Conservation (phyloP, 2,113 vertebrate species). For the Speoplatyrhinus poulsoni region DNA sequence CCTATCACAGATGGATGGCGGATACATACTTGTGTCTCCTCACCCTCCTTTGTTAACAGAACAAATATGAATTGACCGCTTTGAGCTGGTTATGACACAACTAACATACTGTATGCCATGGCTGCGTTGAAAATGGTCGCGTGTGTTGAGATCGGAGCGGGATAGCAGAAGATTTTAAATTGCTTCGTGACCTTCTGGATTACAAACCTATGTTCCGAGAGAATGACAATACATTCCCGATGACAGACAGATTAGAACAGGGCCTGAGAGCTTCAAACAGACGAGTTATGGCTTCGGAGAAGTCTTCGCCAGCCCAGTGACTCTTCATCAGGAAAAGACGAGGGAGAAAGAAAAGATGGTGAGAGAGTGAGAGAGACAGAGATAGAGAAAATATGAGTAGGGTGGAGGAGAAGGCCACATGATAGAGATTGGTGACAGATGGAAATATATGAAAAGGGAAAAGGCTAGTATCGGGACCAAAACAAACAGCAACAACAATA, state of each 20-base stretch:
- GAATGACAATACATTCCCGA: slow-evolving; percentile 38
- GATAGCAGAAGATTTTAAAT: slow-evolving; percentile 35
- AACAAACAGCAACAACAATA: not conserved
- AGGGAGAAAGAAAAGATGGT: slow-evolving; percentile 36
- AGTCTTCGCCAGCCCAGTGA: slow-evolving; percentile 63
- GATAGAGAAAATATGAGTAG: slow-evolving; percentile 67
- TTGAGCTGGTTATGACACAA: not conserved
- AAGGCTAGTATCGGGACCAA: not conserved
- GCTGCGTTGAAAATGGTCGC: slow-evolving; percentile 26
- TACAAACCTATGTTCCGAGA: slow-evolving; percentile 30
- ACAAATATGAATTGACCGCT: slow-evolving; percentile 46
- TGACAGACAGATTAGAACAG: slow-evolving; percentile 34
- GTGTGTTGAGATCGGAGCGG: slow-evolving; percentile 62
- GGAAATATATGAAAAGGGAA: slow-evolving; percentile 62
- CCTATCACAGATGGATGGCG: slow-evolving; percentile 37
- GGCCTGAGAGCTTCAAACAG: slow-evolving; percentile 48
- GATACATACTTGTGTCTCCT: slow-evolving; percentile 35
- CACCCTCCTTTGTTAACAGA: slow-evolving; percentile 26
- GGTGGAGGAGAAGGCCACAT: slow-evolving; percentile 64
- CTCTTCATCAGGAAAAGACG: slow-evolving; percentile 49
- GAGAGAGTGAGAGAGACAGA: slow-evolving; percentile 6
- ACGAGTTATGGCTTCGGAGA: slow-evolving; percentile 43
- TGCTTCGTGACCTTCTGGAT: slow-evolving; percentile 45
- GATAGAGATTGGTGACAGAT: slow-evolving; percentile 72
- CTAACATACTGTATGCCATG: slow-evolving; percentile 9